Conservation (phyloP, 92 coral and sea anemone species). For the Desmophyllum pertusum region DNA sequence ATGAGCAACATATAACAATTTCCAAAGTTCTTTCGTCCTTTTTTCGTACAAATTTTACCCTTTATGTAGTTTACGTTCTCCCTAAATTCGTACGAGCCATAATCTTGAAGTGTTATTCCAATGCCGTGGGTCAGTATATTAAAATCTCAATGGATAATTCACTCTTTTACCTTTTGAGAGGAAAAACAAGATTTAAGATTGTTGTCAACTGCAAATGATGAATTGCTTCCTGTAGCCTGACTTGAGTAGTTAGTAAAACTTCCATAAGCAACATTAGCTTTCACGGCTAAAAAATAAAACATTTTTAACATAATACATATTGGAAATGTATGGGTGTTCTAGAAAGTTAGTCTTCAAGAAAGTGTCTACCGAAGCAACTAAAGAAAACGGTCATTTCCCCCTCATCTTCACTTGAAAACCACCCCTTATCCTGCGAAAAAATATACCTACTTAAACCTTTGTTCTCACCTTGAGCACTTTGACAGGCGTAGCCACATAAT, state of each 20-base stretch:
- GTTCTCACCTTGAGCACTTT: constrained; percentile 13
- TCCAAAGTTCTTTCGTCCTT: too few relatives aligned
- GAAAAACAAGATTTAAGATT: constrained; percentile 1
- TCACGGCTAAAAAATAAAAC: neutral
- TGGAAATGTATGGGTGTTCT: too few relatives aligned
- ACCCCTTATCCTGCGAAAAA: too few relatives aligned
- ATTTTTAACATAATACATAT: neutral
- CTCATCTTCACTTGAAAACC: too few relatives aligned
- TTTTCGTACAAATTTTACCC: too few relatives aligned
- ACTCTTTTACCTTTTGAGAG: neutral
- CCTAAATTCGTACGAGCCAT: neutral
- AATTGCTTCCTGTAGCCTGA: constrained; percentile 5
- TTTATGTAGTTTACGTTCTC: neutral
- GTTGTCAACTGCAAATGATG: constrained; percentile 17
- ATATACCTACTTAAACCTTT: too few relatives aligned
- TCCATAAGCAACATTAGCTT: constrained; percentile 8
- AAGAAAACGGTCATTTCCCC: too few relatives aligned
- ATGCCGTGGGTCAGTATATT: neutral
- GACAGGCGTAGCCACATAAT: neutral
- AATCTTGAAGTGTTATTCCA: neutral
- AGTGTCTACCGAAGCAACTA: too few relatives aligned
- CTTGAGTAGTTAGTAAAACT: neutral
- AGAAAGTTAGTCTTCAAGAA: too few relatives aligned
- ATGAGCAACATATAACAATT: too few relatives aligned
- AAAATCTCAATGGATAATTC: neutral